Percentiles rank a stretch among this genome's conserved stretches.
Evolutionary conservation across 2,113 vertebrate genomes (phyloP).

Genomic region (Hippocampus zosterae): DNA sequence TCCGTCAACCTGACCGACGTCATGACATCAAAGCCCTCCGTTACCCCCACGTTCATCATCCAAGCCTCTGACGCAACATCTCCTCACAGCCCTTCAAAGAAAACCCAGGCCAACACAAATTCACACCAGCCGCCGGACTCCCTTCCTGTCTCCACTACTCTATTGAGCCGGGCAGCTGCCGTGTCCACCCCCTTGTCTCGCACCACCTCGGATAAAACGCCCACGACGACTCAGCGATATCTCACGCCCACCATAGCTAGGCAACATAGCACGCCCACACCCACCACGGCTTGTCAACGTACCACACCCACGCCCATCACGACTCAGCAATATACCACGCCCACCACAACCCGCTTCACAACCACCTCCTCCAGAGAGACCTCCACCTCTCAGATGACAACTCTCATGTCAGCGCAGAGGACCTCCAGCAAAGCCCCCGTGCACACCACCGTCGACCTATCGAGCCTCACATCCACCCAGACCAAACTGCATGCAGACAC

Average conservation of each 20-base stretch:
- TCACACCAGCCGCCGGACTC: neutral
- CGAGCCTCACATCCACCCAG: conserved; percentile 43
- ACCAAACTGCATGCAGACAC: conserved; percentile 35
- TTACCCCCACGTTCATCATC: neutral
- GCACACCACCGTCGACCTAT: neutral
- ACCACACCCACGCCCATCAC: neutral
- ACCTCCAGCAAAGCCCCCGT: neutral
- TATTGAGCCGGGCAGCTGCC: neutral
- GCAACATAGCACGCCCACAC: neutral
- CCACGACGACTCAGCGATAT: neutral
- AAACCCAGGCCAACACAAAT: neutral
- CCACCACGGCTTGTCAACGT: neutral
- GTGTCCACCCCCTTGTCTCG: neutral
- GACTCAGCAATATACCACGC: neutral
- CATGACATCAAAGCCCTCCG: neutral
- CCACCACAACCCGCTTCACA: neutral
- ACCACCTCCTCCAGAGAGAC: conserved; percentile 1
- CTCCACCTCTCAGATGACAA: conserved; percentile 3
- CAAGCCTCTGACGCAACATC: neutral
- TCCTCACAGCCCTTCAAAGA: neutral
- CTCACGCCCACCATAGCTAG: neutral
- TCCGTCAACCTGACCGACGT: neutral
- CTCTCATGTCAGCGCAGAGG: conserved; percentile 41
- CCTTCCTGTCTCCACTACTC: neutral
- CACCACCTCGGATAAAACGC: neutral